These are phyloP conservation scores for Valencia hispanica DNA, from an alignment of 2,797 vertebrate genomes.

Conservation along the genomic window DNA sequence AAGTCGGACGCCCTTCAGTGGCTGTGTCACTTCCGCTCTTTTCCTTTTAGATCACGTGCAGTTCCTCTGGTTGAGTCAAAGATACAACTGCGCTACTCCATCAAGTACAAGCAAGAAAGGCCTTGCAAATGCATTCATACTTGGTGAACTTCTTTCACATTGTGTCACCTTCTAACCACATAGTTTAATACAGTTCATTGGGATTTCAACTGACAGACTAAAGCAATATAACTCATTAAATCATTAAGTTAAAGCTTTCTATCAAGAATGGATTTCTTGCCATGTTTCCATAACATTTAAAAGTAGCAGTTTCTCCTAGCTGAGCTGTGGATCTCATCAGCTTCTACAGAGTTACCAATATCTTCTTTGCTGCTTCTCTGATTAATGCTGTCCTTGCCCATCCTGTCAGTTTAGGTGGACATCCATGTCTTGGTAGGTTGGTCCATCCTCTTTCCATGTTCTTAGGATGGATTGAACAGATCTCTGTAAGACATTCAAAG, in stretches of 20 bases:
- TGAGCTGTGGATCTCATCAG: not conserved
- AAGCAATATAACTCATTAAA: not conserved
- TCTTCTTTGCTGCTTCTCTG: too few species aligned
- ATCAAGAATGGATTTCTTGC: not conserved
- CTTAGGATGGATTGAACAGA: too few species aligned
- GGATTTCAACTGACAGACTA: not conserved
- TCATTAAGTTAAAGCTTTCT: not conserved
- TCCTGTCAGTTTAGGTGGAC: too few species aligned
- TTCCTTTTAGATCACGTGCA: not conserved
- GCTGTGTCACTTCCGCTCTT: not conserved
- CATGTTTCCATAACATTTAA: not conserved
- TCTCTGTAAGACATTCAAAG: too few species aligned
- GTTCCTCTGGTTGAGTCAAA: not conserved
- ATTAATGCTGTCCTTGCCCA: not conserved
- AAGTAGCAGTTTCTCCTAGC: not conserved
- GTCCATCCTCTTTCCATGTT: too few species aligned
- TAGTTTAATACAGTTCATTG: not conserved
- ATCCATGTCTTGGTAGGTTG: too few species aligned
- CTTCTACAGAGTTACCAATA: too few species aligned
- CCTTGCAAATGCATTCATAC: not conserved
- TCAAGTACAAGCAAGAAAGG: not conserved
- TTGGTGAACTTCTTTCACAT: not conserved
- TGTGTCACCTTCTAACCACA: not conserved
- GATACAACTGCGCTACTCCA: not conserved
- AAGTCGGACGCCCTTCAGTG: not conserved